Evolutionary conservation across 2,797 vertebrate genomes (phyloP), one percentile per base, ranked within the genome.

Genomic region (Staurois parvus): DNA sequence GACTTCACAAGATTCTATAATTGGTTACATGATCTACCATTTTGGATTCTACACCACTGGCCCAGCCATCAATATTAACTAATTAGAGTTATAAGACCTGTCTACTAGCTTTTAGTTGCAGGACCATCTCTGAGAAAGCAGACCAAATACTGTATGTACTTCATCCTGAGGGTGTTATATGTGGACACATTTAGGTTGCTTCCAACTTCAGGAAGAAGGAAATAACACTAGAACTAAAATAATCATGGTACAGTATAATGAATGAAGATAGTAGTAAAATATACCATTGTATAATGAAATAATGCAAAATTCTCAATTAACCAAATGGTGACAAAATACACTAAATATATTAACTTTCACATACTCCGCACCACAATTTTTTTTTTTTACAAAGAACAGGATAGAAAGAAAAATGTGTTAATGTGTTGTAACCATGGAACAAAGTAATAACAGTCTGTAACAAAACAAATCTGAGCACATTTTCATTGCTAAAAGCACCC

Each of bases 381-480:
- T 64, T 70, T 4, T 32, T 32, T 32, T 32, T 32, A 19, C 7
- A 72, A 42, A 17, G 21, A 70, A 32, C 42, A 40, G 64, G 12
- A 84, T 7, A 32, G 40, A 34, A 73, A 79, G 78, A 73, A 48
- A n/a, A n/a, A 70, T 29, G 21, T 85, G 68, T 79, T 24, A 79
- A 32, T n/a, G 30, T 77, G 26, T 64, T 79, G 56, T 68, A 24
- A 34, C 9, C 40, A 40, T 72, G 29, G 6, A 59, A 40, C 21
- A n/a, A 32, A 37, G 40, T 79, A 28, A 79, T 69, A 79, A 17
- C 21, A 67, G 13, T 67, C 24, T 48, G 84, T 79, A 56, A 79
- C 59, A 84, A 84, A 45, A 84, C 83, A 67, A 21, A 85, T 73
- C 12, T 64, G 37, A 79, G 9, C 8, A 48, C 59, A 79, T 48